Evolutionary conservation across 2,113 vertebrate genomes (phyloP), one percentile per base, ranked within the genome.

Genomic region (Acinonyx jubatus): DNA sequence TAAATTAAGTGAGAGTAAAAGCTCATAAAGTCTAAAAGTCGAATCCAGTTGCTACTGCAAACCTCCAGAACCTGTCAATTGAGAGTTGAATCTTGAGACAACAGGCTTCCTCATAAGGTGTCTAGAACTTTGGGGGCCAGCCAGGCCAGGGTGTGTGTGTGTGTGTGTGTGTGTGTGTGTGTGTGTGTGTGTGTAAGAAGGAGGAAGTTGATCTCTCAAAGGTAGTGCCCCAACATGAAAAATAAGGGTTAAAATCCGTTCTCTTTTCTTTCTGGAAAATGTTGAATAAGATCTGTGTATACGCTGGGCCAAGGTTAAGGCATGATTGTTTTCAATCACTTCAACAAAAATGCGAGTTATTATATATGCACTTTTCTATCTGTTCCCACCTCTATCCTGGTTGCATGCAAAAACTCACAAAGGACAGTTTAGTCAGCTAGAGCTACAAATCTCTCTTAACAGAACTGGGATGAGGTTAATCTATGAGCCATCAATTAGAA

Each of bases 391-490:
- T 96, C 31, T 89, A 69, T 25, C 61, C 92, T 69, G 89, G 87
- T 13, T 81, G 33, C 13, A 97, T 71, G 94, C 66, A 94, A 89
- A 96, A 98, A 74, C 33, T 69, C 78, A 94, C 0, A 36, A 94
- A 97, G 50, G 36, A 33, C 52, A 94, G 89, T 85, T 94, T 95
- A 86, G 74, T 96, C 87, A 68, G 52, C n/a, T 82, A 84, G 85
- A 38, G 65, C 25, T 81, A 88, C 93, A 97, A 23, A 18, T 93
- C 45, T 80, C 96, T 89, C 66, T 69, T 89, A 84, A 68, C 88
- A 97, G 89, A 97, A 95, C 50, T 95, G 66, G 74, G 71, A 73
- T 69, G n/a, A 71, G 45, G 29, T 29, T 89, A 81, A 71, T 33
- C 38, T 3, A 76, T 6, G n/a, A 91, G 87, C n/a, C 8, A 73